Evolutionary conservation across 2,113 vertebrate species (phyloP).

Genomic region (Rhinoptilus africanus): DNA sequence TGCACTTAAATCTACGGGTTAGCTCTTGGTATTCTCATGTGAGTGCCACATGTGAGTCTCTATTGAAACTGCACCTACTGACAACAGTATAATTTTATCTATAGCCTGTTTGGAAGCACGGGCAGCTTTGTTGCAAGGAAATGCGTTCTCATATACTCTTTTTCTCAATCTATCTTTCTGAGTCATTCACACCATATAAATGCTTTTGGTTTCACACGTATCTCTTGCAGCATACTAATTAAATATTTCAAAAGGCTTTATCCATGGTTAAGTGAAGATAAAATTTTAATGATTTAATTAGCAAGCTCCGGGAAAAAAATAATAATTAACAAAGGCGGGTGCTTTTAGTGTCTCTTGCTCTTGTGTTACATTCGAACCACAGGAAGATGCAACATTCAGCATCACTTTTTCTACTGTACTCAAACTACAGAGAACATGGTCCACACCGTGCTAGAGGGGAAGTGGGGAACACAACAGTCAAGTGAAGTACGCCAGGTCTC

Average conservation of each 20-base stretch:
- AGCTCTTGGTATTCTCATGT: background rate
- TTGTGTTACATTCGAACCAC: background rate
- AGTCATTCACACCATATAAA: background rate
- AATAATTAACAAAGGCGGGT: constrained; percentile 30
- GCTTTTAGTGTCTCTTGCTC: constrained; percentile 13
- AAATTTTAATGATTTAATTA: constrained; percentile 84
- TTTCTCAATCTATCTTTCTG: background rate
- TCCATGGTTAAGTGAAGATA: constrained; percentile 76
- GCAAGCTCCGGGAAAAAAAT: constrained; percentile 65
- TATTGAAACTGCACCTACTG: background rate
- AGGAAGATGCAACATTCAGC: background rate
- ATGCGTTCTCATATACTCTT: background rate
- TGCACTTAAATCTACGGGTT: background rate
- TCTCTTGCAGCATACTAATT: constrained; percentile 70
- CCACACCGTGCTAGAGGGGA: background rate
- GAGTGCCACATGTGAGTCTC: background rate
- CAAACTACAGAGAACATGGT: background rate
- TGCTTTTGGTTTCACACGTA: constrained; percentile 19
- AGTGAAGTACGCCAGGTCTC: background rate
- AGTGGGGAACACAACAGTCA: background rate
- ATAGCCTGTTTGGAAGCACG: background rate
- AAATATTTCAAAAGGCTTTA: constrained; percentile 76
- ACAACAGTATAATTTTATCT: constrained; percentile 1
- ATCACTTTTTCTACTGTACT: background rate
- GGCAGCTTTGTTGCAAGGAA: background rate